phyloP scores from a whole-genome alignment of 1,140 invertebrate genomes.

The Chrysopa pallens region DNA sequence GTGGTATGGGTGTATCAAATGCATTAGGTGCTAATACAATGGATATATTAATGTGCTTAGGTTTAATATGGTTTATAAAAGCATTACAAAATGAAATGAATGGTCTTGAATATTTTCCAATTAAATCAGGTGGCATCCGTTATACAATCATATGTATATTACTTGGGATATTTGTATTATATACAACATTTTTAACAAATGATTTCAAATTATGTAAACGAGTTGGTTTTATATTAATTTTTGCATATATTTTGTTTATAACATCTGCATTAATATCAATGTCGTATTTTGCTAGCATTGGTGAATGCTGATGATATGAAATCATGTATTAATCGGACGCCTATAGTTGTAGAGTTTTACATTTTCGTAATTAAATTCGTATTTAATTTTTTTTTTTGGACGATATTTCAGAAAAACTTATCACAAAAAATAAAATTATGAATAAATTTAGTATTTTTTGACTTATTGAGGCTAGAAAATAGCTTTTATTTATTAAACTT shows the following conservation, averaged over 20 bases:
- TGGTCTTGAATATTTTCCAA: conserved; percentile 30
- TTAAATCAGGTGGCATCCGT: conserved; percentile 36
- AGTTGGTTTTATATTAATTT: conserved; percentile 34
- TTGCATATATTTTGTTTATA: conserved; percentile 41
- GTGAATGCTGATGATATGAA: no score
- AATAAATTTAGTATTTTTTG: no score
- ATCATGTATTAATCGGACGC: no score
- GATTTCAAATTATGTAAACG: conserved; percentile 36
- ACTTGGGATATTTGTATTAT: conserved; percentile 34
- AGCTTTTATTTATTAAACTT: no score
- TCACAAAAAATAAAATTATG: no score
- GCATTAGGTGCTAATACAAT: conserved; percentile 69
- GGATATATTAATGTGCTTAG: conserved; percentile 70
- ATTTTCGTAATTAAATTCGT: no score
- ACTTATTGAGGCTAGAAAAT: no score
- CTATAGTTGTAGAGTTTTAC: no score
- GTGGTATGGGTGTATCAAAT: conserved; percentile 70
- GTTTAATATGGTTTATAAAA: conserved; percentile 67
- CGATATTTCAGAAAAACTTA: no score
- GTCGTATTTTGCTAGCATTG: no score
- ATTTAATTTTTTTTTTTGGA: no score
- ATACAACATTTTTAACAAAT: conserved; percentile 30
- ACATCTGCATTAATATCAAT: conserved; percentile 31
- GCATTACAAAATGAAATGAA: conserved; percentile 33
- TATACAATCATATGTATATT: conserved; percentile 45